Percentiles rank a stretch among this genome's conserved stretches.
phyloP scores from a whole-genome alignment of 2,888 invertebrate species.

The Xestia sexstrigata region DNA sequence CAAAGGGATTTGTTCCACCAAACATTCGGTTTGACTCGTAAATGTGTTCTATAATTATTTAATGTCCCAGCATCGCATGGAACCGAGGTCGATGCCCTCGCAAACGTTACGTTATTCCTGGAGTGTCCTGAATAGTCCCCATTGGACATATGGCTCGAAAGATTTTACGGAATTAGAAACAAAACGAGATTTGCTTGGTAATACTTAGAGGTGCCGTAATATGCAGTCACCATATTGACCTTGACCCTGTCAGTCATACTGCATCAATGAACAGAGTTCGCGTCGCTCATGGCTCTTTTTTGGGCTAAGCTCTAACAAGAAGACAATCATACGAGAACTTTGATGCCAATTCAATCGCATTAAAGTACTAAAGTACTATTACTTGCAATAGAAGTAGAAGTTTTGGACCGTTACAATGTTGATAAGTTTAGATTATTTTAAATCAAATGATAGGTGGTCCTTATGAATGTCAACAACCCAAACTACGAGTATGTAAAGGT shows the following conservation, averaged over 20 bases:
- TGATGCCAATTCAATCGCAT: not conserved
- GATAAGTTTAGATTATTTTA: not conserved
- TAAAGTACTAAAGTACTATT: not conserved
- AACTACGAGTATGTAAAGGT: not conserved
- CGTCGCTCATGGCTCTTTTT: not conserved
- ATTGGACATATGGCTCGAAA: conserved; percentile 47
- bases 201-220: conserved; percentile 2
- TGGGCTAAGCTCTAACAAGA: not conserved
- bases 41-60: conserved; percentile 80
- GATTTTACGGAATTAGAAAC: conserved; percentile 48
- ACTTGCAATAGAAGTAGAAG: not conserved
- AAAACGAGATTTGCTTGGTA: conserved; percentile 30
- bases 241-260: too few relatives aligned
- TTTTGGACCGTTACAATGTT: not conserved
- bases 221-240: not conserved
- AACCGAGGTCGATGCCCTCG: conserved; percentile 79
- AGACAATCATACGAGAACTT: not conserved
- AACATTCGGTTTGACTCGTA: conserved; percentile 48
- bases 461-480: not conserved
- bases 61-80: conserved; percentile 73
- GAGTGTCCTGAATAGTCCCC: conserved; percentile 70
- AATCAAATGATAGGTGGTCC: not conserved
- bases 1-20: conserved; percentile 40
- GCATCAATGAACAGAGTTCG: not conserved
- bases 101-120: conserved; percentile 76